Base-by-base conservation (phyloP, 2,797 vertebrate species). In the Brachyrhaphis roseni region DNA sequence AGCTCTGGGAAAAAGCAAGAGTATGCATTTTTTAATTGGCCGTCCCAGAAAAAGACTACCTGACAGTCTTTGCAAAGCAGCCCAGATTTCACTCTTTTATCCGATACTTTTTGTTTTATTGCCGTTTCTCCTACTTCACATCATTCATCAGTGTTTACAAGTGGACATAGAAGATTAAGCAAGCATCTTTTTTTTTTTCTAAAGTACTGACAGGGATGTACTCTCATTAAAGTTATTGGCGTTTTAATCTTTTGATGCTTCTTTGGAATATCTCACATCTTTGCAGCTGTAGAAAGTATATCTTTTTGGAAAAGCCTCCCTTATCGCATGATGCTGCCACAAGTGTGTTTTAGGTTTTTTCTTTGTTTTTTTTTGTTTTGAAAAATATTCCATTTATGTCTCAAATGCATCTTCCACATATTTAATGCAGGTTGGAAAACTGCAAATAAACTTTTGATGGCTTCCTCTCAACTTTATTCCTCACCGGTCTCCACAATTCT, bases 1-100 rank as follows among this genome's bases (percentile, higher is more conserved):
- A 77, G 78, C 85, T 88, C 92, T 86, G 88, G 90, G 83, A 94
- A 93, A 93, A 89, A 94, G 90, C 86, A 68, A 23, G 43, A 70
- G 68, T 84, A 90, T 93, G 89, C 91, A 92, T 94, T 91, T 91
- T 94, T 94, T 93, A 84, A 94, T 93, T 86, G 74, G 76, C 26
- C 16, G 18, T 72, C 74, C 68, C 53, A 45, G 73, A 57, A 23
- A 53, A 82, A 89, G 72, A 31, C 79, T 77, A 79, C 77, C 74
- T 85, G 89, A 81, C 73, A 85, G 80, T 79, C 78, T 11, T 20
- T 59, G 36, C 82, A 28, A 15, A 28, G 68, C 23, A 16, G 26
- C 28, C 41, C 11, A 3, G 68, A 46, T 28, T 71, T 71, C 68
- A 43, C 12, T n/a, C n/a, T 45, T 28, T 71, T 16, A 16, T n/a